Conservation (phyloP, 1,140 invertebrate genomes). For the Saccostrea glomerata region DNA sequence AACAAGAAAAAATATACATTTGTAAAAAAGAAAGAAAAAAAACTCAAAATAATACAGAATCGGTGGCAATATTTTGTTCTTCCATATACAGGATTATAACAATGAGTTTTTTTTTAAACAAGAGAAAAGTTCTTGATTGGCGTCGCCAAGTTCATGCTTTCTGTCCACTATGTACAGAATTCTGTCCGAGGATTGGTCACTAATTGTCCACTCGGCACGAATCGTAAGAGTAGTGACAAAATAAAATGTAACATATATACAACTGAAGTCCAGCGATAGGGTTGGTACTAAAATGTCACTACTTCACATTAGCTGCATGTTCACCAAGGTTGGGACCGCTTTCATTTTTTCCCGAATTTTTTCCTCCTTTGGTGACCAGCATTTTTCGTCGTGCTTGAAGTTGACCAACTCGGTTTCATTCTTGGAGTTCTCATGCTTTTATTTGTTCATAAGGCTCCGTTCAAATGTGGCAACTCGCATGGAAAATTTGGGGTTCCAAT, state of each 20-base stretch:
- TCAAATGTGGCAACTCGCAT: background rate
- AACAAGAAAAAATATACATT: constrained; percentile 26
- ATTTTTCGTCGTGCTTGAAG: constrained; percentile 3
- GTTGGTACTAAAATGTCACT: background rate
- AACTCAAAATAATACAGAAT: constrained; percentile 18
- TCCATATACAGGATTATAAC: background rate
- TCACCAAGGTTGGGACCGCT: background rate
- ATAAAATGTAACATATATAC: background rate
- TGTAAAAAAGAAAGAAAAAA: background rate
- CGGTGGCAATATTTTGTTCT: constrained; percentile 8
- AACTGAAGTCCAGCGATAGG: background rate
- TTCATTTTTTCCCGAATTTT: background rate
- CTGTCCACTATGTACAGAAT: background rate
- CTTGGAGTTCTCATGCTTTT: background rate
- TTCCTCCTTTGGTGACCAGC: background rate
- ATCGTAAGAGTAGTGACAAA: constrained; percentile 31
- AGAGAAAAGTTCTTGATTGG: background rate
- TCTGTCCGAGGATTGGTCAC: background rate
- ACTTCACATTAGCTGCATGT: background rate
- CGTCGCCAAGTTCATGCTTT: background rate
- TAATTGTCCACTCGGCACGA: constrained; percentile 6
- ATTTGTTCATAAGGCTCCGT: constrained; percentile 5
- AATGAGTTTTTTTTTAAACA: background rate
- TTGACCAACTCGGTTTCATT: background rate
- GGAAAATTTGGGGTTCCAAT: constrained; percentile 1